phyloP scores from a whole-genome alignment of 1,140 invertebrate species.

The Leucophenga varia region DNA sequence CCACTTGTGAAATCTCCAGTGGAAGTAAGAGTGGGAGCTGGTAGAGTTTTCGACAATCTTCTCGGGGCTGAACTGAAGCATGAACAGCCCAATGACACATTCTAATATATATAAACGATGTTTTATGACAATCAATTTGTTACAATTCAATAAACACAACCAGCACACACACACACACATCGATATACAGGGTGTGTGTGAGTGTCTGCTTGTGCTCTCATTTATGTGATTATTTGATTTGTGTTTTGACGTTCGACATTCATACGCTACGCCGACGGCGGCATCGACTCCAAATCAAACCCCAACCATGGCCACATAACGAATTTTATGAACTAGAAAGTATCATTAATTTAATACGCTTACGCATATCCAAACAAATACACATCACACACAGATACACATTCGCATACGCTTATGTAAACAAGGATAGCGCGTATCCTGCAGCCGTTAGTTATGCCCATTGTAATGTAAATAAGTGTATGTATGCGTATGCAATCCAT shows the following conservation, averaged over 20 bases:
- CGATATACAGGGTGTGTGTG: too few species aligned
- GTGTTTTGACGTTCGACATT: conserved; percentile 47
- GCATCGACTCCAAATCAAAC: conserved; percentile 5
- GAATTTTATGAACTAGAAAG: conserved; percentile 56
- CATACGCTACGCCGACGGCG: conserved; percentile 20
- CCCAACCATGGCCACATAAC: conserved; percentile 24
- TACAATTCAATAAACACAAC: conserved; percentile 52
- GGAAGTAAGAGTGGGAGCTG: too few species aligned
- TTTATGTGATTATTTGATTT: conserved; percentile 53
- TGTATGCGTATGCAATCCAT: conserved; percentile 37
- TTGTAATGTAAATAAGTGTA: conserved; percentile 43
- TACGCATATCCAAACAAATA: conserved; percentile 29
- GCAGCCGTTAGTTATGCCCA: conserved; percentile 43
- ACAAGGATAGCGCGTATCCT: too few species aligned
- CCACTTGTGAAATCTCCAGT: conserved; percentile 40
- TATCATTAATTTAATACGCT: conserved; percentile 55
- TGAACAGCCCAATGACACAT: conserved; percentile 46
- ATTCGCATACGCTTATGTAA: too few species aligned
- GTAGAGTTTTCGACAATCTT: too few species aligned
- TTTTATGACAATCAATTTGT: conserved; percentile 54
- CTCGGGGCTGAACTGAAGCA: conserved; percentile 34
- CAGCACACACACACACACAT: too few species aligned
- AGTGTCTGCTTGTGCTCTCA: conserved; percentile 42
- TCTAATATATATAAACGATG: conserved; percentile 51
- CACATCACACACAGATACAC: conserved; percentile 27